A percentile compares a stretch with the other conserved stretches of the same genome.
Conservation (phyloP, 2,888 invertebrate species). For the Fragum fragum region DNA sequence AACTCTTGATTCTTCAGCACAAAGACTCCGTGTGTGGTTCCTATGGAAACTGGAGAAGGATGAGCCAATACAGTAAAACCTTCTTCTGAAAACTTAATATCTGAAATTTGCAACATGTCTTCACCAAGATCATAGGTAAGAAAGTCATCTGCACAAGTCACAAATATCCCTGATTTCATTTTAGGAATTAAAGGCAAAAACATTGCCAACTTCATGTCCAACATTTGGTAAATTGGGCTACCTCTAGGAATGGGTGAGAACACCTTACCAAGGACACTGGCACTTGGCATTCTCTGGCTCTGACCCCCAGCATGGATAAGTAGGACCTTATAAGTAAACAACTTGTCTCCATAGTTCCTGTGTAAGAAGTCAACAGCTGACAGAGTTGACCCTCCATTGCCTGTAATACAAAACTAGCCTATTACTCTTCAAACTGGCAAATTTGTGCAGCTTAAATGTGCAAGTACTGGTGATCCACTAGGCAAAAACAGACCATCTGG, state of each 20-base stretch:
- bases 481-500: too few species aligned
- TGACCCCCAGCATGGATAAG: conserved; percentile 88
- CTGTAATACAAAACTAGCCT: too few species aligned
- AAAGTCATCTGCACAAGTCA: conserved; percentile 87
- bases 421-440: too few species aligned
- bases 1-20: conserved; percentile 81
- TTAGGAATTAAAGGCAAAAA: conserved; percentile 86
- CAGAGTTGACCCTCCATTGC: conserved; percentile 87
- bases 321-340: conserved; percentile 82
- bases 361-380: conserved; percentile 82
- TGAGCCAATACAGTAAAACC: conserved; percentile 88
- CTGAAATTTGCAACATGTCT: conserved; percentile 43
- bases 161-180: conserved; percentile 87
- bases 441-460: too few species aligned
- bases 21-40: conserved; percentile 87
- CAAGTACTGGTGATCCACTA: too few species aligned
- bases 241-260: conserved; percentile 87
- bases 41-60: conserved; percentile 86
- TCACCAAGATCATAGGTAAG: conserved; percentile 83
- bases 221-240: conserved; percentile 85
- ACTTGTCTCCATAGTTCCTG: conserved; percentile 76
- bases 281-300: conserved; percentile 87
- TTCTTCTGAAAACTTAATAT: conserved; percentile 74
- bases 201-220: conserved; percentile 87
- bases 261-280: conserved; percentile 87